These are phyloP conservation scores for Sesia bembeciformis DNA, from an alignment of 2,888 invertebrate species.

Conservation along the genomic window DNA sequence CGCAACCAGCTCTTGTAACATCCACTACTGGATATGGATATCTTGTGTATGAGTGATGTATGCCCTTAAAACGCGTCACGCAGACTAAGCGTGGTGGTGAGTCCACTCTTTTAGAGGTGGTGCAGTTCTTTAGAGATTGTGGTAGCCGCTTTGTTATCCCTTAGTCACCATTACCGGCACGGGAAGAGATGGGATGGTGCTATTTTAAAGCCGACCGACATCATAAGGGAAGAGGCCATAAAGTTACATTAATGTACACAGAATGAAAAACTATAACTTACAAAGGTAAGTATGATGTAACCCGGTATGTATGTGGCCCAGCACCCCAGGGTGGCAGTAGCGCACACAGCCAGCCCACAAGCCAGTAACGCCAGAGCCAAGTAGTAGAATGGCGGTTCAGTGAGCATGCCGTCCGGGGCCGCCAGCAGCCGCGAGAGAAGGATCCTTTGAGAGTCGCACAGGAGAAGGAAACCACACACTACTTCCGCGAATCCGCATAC, in stretches of 20 bases:
- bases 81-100: no score
- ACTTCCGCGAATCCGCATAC: constrained; percentile 82
- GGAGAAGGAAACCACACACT: constrained; percentile 80
- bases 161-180: no score
- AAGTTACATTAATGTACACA: neutral
- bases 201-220: no score
- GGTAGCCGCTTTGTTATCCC: no score
- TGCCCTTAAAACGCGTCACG: no score
- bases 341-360: constrained; percentile 79
- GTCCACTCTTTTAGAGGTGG: no score
- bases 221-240: no score
- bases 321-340: constrained; percentile 83
- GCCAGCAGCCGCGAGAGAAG: constrained; percentile 82
- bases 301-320: constrained; percentile 87
- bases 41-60: no score
- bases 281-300: constrained; percentile 80
- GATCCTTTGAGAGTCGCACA: constrained; percentile 81
- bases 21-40: no score
- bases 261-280: constrained; percentile 40
- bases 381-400: constrained; percentile 85
- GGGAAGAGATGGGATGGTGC: no score
- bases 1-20: no score
- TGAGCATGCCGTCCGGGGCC: constrained; percentile 74
- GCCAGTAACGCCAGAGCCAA: constrained; percentile 80
- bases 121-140: no score